phyloP scores from a whole-genome alignment of 2,113 vertebrate species.

The Peucedramus taeniatus region DNA sequence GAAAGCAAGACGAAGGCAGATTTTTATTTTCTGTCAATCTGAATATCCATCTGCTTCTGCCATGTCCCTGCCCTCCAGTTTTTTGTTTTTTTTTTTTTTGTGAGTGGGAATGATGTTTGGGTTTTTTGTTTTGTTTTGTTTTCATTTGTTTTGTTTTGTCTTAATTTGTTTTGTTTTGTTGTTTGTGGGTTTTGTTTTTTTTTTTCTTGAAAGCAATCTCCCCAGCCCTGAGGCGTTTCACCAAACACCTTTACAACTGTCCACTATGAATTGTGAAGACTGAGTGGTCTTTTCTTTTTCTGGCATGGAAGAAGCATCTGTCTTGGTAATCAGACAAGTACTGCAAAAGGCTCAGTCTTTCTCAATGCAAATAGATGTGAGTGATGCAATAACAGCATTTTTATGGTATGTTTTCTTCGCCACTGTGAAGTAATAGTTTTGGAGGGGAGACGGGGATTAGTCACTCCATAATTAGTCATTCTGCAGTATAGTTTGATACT shows the following conservation, averaged over 20 bases:
- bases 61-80: not conserved
- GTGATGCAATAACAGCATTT: conserved; percentile 38
- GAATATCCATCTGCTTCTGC: conserved; percentile 38
- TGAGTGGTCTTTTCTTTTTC: not conserved
- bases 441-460: conserved; percentile 40
- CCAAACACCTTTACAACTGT: not conserved
- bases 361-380: conserved; percentile 1
- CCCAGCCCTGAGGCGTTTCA: not conserved
- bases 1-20: conserved; percentile 41
- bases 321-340: not conserved
- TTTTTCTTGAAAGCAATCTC: not conserved
- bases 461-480: conserved; percentile 57
- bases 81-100: not conserved
- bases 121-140: not conserved
- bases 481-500: not conserved
- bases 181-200: accelerated
- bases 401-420: conserved; percentile 45
- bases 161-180: not conserved
- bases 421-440: conserved; percentile 32
- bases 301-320: not conserved
- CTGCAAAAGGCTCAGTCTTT: not conserved
- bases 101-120: too few relatives aligned
- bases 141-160: not conserved
- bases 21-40: conserved; percentile 62
- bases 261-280: not conserved